A percentile compares a stretch with the other conserved stretches of the same genome.
Evolutionary conservation across 2,113 vertebrate species (phyloP).

Genomic region (Oryzias curvinotus): DNA sequence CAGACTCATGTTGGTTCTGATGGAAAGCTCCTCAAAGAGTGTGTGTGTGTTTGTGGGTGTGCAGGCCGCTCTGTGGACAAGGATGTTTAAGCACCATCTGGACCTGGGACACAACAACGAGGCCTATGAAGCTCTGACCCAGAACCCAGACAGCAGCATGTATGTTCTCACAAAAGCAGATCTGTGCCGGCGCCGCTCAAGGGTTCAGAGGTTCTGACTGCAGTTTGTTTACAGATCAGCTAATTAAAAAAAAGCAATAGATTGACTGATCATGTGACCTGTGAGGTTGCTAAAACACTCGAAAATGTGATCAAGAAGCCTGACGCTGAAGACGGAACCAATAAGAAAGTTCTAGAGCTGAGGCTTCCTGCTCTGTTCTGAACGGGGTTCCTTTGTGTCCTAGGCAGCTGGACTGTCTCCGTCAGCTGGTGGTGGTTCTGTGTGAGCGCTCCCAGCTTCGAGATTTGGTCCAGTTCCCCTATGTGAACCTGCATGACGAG

Average conservation of each 20-base stretch:
- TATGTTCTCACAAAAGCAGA: conserved; percentile 44
- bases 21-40: neutral
- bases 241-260: neutral
- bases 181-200: neutral
- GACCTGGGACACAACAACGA: conserved; percentile 93
- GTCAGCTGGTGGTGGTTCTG: conserved; percentile 93
- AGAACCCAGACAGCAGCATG: conserved; percentile 93
- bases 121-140: conserved; percentile 91
- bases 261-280: no score
- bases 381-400: neutral
- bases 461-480: conserved; percentile 92
- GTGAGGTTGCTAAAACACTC: no score
- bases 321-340: no score
- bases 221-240: neutral
- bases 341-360: no score
- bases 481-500: conserved; percentile 92
- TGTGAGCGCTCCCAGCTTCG: conserved; percentile 93
- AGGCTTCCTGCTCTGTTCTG: neutral
- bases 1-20: neutral
- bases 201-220: neutral
- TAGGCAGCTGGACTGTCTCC: conserved; percentile 93
- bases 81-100: conserved; percentile 96
- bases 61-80: conserved; percentile 92
- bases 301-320: no score
- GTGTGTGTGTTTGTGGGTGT: neutral